A percentile compares a stretch with the other conserved stretches of the same genome.
phyloP scores from a whole-genome alignment of 2,888 invertebrate genomes.

The Terebella lapidaria region DNA sequence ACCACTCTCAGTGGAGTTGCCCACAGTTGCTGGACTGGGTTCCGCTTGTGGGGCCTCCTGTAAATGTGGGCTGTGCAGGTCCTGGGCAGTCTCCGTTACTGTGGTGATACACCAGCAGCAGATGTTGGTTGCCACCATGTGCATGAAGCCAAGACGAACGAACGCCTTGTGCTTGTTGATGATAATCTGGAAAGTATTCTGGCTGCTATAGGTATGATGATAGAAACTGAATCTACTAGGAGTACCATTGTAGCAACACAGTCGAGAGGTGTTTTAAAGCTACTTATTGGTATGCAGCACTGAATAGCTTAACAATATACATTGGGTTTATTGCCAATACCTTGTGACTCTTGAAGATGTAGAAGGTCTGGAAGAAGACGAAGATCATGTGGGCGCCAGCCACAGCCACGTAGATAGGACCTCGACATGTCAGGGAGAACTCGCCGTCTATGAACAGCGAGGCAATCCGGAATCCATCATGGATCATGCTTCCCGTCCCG shows the following conservation, averaged over 20 bases:
- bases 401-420: slow-evolving; percentile 85
- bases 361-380: slow-evolving; percentile 98
- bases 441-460: slow-evolving; percentile 58
- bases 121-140: slow-evolving; percentile 93
- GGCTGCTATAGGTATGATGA: no score
- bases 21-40: no score
- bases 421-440: slow-evolving; percentile 52
- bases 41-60: no score
- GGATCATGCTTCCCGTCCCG: slow-evolving; percentile 93
- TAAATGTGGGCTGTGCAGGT: no score
- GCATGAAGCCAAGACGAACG: slow-evolving; percentile 95
- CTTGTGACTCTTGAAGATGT: slow-evolving; percentile 96
- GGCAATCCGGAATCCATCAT: slow-evolving; percentile 92
- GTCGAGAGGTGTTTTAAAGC: no score
- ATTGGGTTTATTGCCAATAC: no score
- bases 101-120: slow-evolving; percentile 95
- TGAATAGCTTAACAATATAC: no score
- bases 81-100: slow-evolving; percentile 74
- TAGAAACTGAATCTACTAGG: no score
- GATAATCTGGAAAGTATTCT: slow-evolving; percentile 77
- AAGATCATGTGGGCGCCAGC: slow-evolving; percentile 92
- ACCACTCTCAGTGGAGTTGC: no score
- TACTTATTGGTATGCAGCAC: no score
- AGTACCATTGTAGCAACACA: no score
- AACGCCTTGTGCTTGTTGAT: slow-evolving; percentile 96